Evolutionary conservation across 2,113 vertebrate species (phyloP).

Genomic region (Phalacrocorax carbo): DNA sequence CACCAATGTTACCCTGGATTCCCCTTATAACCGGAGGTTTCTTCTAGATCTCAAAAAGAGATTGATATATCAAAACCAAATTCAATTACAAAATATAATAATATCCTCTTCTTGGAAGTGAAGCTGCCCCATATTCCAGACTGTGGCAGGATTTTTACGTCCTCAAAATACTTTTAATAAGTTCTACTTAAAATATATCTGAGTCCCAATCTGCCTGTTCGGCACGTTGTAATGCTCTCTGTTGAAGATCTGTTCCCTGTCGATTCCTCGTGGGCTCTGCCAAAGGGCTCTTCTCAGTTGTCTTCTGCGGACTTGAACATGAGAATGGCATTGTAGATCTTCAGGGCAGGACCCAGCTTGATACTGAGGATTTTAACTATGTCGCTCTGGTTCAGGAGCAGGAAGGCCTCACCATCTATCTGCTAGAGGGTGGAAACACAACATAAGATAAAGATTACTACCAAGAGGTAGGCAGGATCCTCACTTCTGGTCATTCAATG

Average conservation of each 20-base stretch:
- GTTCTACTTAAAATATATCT: background rate
- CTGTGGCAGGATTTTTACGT: slow-evolving; percentile 39
- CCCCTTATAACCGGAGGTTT: slow-evolving; percentile 70
- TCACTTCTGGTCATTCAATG: background rate
- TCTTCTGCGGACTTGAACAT: slow-evolving; percentile 89
- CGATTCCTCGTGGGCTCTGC: background rate
- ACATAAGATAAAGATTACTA: background rate
- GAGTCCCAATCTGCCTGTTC: background rate
- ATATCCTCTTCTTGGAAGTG: slow-evolving; percentile 72
- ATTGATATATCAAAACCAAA: slow-evolving; percentile 66
- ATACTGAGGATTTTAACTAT: slow-evolving; percentile 91
- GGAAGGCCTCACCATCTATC: slow-evolving; percentile 91
- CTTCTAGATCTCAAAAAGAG: slow-evolving; percentile 70
- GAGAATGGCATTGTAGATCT: slow-evolving; percentile 91
- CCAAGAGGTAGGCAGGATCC: background rate
- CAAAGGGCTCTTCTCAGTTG: slow-evolving; percentile 48
- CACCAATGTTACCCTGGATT: slow-evolving; percentile 52
- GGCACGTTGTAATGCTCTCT: background rate
- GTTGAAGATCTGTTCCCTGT: background rate
- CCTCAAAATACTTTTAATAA: slow-evolving; percentile 15
- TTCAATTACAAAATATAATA: slow-evolving; percentile 60
- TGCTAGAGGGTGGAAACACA: slow-evolving; percentile 74
- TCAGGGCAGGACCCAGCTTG: slow-evolving; percentile 90
- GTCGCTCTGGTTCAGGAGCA: slow-evolving; percentile 90
- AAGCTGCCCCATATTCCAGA: slow-evolving; percentile 53